These are phyloP conservation scores for Calliphora vomitoria DNA, from an alignment of 2,888 invertebrate genomes.

Conservation along the genomic window DNA sequence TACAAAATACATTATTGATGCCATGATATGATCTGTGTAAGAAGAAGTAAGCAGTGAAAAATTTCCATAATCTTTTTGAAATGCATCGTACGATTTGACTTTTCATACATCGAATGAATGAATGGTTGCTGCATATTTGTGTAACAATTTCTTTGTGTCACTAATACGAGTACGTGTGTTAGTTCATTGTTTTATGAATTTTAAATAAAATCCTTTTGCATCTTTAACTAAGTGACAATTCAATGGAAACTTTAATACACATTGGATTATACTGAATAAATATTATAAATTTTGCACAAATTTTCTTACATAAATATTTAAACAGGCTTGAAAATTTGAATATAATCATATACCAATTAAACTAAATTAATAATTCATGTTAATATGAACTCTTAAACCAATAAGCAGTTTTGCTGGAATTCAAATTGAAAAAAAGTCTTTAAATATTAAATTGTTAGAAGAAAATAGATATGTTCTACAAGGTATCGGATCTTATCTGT, in stretches of 20 bases:
- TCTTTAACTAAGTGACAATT: background rate
- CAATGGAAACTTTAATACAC: conserved; percentile 29
- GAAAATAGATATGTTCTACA: too few species aligned
- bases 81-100: conserved; percentile 33
- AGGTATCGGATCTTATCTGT: too few species aligned
- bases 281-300: too few species aligned
- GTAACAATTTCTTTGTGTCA: background rate
- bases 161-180: background rate
- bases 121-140: background rate
- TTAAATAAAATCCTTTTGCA: too few species aligned
- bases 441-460: too few species aligned
- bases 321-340: too few species aligned
- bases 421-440: too few species aligned
- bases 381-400: too few species aligned
- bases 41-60: conserved; percentile 20
- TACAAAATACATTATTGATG: conserved; percentile 28
- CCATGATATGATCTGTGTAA: conserved; percentile 63
- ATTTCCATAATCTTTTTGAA: conserved; percentile 72
- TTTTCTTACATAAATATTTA: too few species aligned
- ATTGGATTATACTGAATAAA: background rate
- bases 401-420: too few species aligned
- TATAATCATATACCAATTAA: too few species aligned
- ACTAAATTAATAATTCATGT: too few species aligned
- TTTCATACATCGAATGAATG: background rate
- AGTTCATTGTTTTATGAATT: background rate